These are phyloP conservation scores for Chloropsis cyanopogon DNA, from an alignment of 2,113 vertebrate genomes.

Conservation along the genomic window DNA sequence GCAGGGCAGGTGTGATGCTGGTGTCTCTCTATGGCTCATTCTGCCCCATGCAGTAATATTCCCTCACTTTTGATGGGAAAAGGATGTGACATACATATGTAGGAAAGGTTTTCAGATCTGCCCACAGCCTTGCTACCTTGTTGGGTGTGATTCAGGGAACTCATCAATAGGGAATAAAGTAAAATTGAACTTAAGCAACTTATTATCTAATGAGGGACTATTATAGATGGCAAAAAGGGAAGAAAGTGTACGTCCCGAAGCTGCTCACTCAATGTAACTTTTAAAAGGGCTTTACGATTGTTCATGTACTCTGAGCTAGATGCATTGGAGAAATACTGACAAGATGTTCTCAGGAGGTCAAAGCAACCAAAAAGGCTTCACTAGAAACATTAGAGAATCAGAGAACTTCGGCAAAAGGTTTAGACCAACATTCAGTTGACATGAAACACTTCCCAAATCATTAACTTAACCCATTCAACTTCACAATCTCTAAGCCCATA, in stretches of 20 bases:
- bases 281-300: background rate
- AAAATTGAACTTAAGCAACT: background rate
- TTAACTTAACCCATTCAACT: background rate
- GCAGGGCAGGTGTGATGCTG: background rate
- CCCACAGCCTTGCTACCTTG: background rate
- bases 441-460: background rate
- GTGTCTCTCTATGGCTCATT: no score
- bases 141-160: background rate
- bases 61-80: background rate
- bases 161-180: background rate
- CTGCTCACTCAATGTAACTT: background rate
- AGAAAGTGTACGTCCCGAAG: background rate
- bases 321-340: background rate
- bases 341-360: background rate
- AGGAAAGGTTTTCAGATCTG: background rate
- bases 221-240: background rate
- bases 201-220: background rate
- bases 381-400: background rate
- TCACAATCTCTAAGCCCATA: background rate
- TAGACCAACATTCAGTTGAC: background rate
- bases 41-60: background rate
- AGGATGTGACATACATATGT: rapidly evolving
- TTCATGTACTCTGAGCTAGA: background rate
- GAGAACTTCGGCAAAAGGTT: background rate
- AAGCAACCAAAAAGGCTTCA: background rate